Percentiles rank a stretch among this genome's conserved stretches.
Evolutionary conservation across 2,797 vertebrate genomes (phyloP).

Genomic region (Amazona ochrocephala): DNA sequence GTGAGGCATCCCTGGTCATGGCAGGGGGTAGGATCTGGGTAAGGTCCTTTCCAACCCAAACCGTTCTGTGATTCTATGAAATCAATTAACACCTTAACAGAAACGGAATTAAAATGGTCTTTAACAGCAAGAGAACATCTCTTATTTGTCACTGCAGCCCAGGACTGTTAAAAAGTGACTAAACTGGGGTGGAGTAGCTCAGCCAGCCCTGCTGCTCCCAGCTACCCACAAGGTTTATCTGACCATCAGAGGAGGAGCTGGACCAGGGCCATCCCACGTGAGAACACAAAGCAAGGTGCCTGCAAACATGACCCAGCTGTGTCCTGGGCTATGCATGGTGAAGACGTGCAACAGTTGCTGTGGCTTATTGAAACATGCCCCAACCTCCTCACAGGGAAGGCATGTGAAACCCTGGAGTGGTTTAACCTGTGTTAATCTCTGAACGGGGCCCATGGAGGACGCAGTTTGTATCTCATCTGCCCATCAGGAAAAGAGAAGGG

Average conservation of each 20-base stretch:
- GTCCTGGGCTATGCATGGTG: neutral
- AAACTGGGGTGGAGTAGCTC: neutral
- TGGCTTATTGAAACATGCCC: neutral
- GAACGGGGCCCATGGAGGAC: neutral
- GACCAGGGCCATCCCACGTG: neutral
- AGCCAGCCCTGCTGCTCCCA: neutral
- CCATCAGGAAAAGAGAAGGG: neutral
- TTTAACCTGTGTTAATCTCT: neutral
- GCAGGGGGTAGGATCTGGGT: neutral
- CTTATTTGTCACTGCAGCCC: neutral
- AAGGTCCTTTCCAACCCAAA: neutral
- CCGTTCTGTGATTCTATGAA: neutral
- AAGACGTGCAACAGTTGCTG: neutral
- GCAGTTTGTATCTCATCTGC: neutral
- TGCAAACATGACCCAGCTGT: neutral
- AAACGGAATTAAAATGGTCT: neutral
- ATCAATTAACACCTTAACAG: neutral
- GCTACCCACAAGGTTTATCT: slow-evolving; percentile 16
- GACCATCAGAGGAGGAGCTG: neutral
- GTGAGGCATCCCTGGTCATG: rapidly evolving
- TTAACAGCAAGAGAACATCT: neutral
- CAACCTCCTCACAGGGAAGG: neutral
- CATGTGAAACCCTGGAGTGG: neutral
- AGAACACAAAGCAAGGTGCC: neutral
- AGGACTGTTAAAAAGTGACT: slow-evolving; percentile 9